Evolutionary conservation across 1,140 invertebrate genomes (phyloP), one percentile per base, ranked within the genome.

Genomic region (Drosophila bocki): DNA sequence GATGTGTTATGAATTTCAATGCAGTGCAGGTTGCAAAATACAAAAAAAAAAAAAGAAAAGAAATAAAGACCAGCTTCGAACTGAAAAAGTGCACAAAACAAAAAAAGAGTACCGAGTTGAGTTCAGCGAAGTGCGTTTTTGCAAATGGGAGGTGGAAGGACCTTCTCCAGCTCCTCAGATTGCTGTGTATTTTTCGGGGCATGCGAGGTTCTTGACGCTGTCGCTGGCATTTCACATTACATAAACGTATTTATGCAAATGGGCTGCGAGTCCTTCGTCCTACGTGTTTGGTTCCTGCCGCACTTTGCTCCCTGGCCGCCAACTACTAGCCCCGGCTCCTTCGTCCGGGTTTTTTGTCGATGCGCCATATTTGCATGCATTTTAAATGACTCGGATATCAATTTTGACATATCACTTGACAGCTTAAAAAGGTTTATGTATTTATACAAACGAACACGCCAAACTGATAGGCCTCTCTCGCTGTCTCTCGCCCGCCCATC

Each of bases 321-420:
- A 79, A 74, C 84, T 70, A 77, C 42, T 64, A 17, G 32, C 41
- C 59, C 9, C 37, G 17, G 22, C 69, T 42, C 19, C 47, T 53
- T 45, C 39, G 69, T 41, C 61, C 4, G 4, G 17, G 51, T 65
- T 78, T 75, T 68, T 81, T 71, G 84, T 69, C 65, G 79, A 82
- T 80, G 80, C 80, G 78, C 74, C 69, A 88, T 75, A 90, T 88
- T 90, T 90, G 85, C 85, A 90, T 90, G 85, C 85, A 90, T 90
- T 90, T 90, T 82, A 90, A 90, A 90, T 90, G 85, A 90, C 85
- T 90, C 81, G 81, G 85, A 90, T 90, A 90, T 90, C 85, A 90
- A 90, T 90, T 90, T 90, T 90, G 85, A 90, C 85, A 90, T 90
- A 90, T 90, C 85, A 90, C 85, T 90, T 90, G 85, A 90, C 85